Conservation (phyloP, 2,888 invertebrate species). For the Tenthredo livida region DNA sequence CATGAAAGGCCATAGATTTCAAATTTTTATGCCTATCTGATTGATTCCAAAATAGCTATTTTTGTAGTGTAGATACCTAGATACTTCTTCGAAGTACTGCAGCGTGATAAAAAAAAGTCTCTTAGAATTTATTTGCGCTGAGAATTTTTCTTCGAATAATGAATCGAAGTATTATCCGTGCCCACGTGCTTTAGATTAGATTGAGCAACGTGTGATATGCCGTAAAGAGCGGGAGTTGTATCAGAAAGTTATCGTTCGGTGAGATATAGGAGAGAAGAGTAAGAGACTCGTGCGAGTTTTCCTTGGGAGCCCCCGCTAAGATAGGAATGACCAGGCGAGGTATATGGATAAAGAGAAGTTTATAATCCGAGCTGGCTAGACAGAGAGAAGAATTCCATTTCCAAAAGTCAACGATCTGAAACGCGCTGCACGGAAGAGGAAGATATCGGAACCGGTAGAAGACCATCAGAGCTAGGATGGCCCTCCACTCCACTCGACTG, state of each 20-base stretch:
- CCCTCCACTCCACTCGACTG: background rate
- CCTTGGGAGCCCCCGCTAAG: constrained; percentile 44
- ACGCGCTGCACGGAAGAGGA: constrained; percentile 35
- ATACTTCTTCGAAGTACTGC: too few relatives aligned
- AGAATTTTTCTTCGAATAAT: background rate
- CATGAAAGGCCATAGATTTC: background rate
- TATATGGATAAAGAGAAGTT: constrained; percentile 28
- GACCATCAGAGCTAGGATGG: background rate
- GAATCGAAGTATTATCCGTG: background rate
- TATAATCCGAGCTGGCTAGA: constrained; percentile 9
- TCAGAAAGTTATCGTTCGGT: background rate
- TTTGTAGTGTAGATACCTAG: too few relatives aligned
- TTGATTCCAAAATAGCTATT: background rate
- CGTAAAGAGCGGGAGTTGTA: constrained; percentile 21
- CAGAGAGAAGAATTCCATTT: constrained; percentile 33
- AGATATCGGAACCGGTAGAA: constrained; percentile 51
- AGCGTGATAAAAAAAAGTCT: background rate
- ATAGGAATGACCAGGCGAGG: constrained; percentile 42
- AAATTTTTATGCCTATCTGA: background rate
- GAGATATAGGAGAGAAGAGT: background rate
- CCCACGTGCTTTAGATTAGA: constrained; percentile 14
- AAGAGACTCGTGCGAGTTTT: constrained; percentile 29
- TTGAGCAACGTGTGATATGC: background rate
- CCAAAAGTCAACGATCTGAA: constrained; percentile 50
- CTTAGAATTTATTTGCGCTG: background rate